Base-by-base conservation (phyloP, 2,797 vertebrate genomes). In the Eulemur mongoz region DNA sequence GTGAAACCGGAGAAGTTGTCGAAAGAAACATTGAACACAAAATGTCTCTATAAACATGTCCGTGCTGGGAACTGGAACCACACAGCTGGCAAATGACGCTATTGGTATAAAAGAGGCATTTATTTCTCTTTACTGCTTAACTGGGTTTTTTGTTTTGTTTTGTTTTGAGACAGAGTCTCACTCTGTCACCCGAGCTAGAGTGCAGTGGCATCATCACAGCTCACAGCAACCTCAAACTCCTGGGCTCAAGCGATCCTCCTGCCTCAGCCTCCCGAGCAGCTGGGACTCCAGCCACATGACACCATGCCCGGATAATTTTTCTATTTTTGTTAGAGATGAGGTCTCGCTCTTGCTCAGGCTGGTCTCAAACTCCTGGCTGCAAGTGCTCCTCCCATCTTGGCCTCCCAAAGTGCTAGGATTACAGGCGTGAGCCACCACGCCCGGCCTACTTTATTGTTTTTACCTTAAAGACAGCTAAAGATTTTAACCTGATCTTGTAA, bases 391-490 rank as follows among this genome's bases (percentile, higher is more conserved):
- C 63, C 63, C 3, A 8, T 17, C 63, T 67, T 18, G 8, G 63
- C 63, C 17, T 67, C 63, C 63, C 17, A 67, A n/a, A 35, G 63
- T 67, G 63, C 63, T 35, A 27, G 17, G 63, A 65, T 65, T 65
- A 35, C 17, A 67, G 63, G 63, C 18, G 17, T 67, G 63, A 67
- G 63, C 32, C 32, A 18, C 63, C 8, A 2, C 4, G 17, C 63
- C 32, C 8, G 1, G 15, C 32, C 27, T 8, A n/a, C 35, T 78
- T 54, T 57, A 76, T 0, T 18, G 45, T 45, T 75, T 85, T 18
- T 50, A 54, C 15, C 40, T 88, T 89, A 70, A 81, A 89, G 61
- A 84, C 3, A 82, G 81, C 23, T 75, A n/a, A 91, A 50, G 86
- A 5, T 54, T 54, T 67, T 70, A 69, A 45, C 84, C 72, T 75